Evolutionary conservation across 2,888 invertebrate species (phyloP).

Genomic region (Trichogramma evanescens): DNA sequence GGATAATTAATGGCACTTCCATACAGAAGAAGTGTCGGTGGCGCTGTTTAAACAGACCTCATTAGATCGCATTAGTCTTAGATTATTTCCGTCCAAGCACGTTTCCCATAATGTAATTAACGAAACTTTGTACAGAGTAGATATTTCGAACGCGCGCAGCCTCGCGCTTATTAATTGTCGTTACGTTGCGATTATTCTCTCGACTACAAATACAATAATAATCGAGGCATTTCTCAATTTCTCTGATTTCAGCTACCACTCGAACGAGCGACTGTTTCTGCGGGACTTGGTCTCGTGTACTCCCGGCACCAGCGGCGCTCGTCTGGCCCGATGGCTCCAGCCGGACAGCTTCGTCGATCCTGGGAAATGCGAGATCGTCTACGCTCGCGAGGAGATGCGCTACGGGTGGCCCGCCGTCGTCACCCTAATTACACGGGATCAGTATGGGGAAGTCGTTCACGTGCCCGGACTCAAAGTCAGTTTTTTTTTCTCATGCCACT

Average conservation of each 20-base stretch:
- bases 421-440: conserved; percentile 77
- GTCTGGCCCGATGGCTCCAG: conserved; percentile 90
- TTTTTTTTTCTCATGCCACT: not conserved
- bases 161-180: too few species aligned
- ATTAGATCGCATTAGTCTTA: too few species aligned
- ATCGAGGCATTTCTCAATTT: too few species aligned
- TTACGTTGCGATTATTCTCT: too few species aligned
- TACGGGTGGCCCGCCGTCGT: conserved; percentile 81
- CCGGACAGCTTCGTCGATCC: conserved; percentile 90
- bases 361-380: conserved; percentile 73
- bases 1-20: too few species aligned
- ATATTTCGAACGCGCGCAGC: too few species aligned
- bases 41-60: too few species aligned
- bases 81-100: too few species aligned
- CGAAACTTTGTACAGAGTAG: too few species aligned
- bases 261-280: conserved; percentile 86
- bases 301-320: conserved; percentile 80
- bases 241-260: conserved; percentile 59
- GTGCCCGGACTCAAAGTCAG: conserved; percentile 76
- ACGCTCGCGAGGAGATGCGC: conserved; percentile 63
- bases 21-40: too few species aligned
- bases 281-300: conserved; percentile 86
- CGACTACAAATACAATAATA: too few species aligned
- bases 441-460: conserved; percentile 82
- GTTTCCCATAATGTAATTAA: too few species aligned